These are phyloP conservation scores for Agapornis roseicollis DNA, from an alignment of 2,113 vertebrate genomes.

Conservation along the genomic window DNA sequence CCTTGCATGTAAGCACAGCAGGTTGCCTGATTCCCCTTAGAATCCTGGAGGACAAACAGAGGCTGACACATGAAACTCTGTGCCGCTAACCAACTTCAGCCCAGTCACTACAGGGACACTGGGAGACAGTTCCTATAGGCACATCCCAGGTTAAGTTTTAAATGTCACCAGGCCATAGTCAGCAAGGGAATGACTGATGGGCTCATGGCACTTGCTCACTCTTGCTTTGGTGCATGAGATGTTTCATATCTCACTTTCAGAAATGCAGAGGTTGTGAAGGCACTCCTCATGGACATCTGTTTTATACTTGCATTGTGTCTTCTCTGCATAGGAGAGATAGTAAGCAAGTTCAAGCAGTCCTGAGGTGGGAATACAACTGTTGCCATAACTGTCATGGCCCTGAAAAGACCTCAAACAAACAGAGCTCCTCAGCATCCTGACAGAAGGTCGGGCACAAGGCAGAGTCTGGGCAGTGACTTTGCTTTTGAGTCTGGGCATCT, in stretches of 20 bases:
- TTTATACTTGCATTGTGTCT: background rate
- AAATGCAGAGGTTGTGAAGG: background rate
- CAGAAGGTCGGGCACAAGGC: background rate
- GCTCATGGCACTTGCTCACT: rapidly evolving
- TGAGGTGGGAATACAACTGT: background rate
- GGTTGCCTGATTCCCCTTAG: background rate
- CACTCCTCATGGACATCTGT: rapidly evolving
- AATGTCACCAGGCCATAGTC: background rate
- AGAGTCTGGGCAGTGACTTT: background rate
- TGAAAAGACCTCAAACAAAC: background rate
- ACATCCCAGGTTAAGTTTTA: background rate
- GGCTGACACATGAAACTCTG: background rate
- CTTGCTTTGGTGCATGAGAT: background rate
- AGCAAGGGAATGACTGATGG: rapidly evolving
- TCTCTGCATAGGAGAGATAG: background rate
- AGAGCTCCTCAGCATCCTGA: background rate
- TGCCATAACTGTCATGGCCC: background rate
- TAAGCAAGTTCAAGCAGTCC: background rate
- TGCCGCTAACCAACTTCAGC: background rate
- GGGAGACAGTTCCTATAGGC: background rate
- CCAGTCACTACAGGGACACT: rapidly evolving
- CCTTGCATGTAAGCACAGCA: background rate
- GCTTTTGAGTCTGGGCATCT: background rate
- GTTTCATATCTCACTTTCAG: background rate
- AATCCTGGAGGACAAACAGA: background rate